Evolutionary conservation across 2,888 invertebrate genomes (phyloP).

Genomic region (Eupithecia exiguata): DNA sequence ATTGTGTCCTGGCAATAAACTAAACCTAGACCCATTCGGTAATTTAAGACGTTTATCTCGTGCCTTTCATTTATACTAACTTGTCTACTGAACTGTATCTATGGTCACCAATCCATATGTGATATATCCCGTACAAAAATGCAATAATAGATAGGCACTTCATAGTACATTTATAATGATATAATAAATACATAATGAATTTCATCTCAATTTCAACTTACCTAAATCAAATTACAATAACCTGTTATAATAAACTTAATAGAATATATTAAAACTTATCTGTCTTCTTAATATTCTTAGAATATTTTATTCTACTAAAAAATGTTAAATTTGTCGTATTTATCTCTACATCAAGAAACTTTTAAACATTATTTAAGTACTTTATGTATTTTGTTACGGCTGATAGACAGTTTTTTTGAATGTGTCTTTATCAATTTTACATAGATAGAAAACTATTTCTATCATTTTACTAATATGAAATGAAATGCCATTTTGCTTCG

Average conservation of each 20-base stretch:
- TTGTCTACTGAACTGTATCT: conserved; percentile 29
- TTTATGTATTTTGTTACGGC: not conserved
- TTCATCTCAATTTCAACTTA: conserved; percentile 1
- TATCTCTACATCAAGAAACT: not conserved
- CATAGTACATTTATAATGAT: not conserved
- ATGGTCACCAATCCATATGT: not conserved
- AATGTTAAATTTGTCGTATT: not conserved
- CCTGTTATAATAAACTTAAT: not conserved
- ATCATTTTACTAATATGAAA: conserved; percentile 32
- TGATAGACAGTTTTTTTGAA: not conserved
- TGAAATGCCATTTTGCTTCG: not conserved
- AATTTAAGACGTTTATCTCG: conserved; percentile 51
- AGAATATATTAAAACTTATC: not conserved
- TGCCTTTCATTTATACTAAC: conserved; percentile 55
- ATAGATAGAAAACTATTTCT: conserved; percentile 41
- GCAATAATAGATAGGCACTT: not conserved
- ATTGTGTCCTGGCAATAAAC: not conserved
- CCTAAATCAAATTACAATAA: not conserved
- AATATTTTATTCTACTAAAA: not conserved
- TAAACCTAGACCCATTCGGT: conserved; percentile 2
- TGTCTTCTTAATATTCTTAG: not conserved
- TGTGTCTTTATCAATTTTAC: conserved; percentile 48
- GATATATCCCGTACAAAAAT: conserved; percentile 3
- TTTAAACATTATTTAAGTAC: not conserved
- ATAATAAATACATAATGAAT: not conserved